phyloP scores from a whole-genome alignment of 2,888 invertebrate genomes.

The Cryptus viduatorius region DNA sequence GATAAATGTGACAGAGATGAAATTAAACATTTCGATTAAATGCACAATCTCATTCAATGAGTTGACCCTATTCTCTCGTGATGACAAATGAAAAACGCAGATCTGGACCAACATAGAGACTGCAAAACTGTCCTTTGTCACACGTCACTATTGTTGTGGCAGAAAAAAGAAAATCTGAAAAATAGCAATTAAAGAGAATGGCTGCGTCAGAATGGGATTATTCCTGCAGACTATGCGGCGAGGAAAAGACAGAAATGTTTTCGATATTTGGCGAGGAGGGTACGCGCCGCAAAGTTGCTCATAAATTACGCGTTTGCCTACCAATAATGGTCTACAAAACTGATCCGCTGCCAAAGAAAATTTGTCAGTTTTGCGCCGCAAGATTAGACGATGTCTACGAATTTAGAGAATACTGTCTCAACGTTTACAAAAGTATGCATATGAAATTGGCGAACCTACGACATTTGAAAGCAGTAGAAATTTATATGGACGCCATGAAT shows the following conservation, averaged over 20 bases:
- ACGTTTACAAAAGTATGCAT: constrained; percentile 79
- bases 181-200: constrained; percentile 44
- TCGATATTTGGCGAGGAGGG: constrained; percentile 80
- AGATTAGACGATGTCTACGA: constrained; percentile 80
- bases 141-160: background rate
- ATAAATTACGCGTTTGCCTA: constrained; percentile 79
- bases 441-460: constrained; percentile 72
- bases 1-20: background rate
- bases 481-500: constrained; percentile 79
- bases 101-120: background rate
- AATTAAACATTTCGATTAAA: background rate
- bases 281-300: constrained; percentile 76
- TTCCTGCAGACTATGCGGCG: constrained; percentile 79
- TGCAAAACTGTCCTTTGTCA: background rate
- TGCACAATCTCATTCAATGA: constrained; percentile 20
- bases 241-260: constrained; percentile 79
- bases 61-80: constrained; percentile 25
- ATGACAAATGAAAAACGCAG: background rate
- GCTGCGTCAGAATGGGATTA: constrained; percentile 74
- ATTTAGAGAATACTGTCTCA: constrained; percentile 79
- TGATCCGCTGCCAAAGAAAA: constrained; percentile 81
- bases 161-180: background rate
- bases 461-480: constrained; percentile 75
- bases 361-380: constrained; percentile 81
- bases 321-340: constrained; percentile 81